Evolutionary conservation across 2,797 vertebrate genomes (phyloP), one percentile per base, ranked within the genome.

Genomic region (Semaprochilodus insignis): DNA sequence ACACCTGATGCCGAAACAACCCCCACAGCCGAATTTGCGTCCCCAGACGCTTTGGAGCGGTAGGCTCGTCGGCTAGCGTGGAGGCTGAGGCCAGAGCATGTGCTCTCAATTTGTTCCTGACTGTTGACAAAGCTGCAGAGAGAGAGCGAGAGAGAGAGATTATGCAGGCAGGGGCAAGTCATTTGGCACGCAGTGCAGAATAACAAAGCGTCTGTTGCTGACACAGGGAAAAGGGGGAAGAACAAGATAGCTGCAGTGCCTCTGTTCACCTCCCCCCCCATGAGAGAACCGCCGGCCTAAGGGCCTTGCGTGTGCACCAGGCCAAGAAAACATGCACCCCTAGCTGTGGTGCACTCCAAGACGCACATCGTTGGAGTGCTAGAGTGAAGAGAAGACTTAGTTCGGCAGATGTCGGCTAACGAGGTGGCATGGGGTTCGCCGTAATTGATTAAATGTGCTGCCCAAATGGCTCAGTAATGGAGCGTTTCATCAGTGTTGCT

Each of bases 91-190:
- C 78, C 71, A 4, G 67, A 78, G 79, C 79, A 84, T 85, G 69
- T 85, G 84, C 70, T 77, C 84, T 86, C 85, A 89, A 89, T 90
- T 91, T 90, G 85, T 89, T 88, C 87, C 70, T 82, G 76, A 80
- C 74, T 89, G 88, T 88, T 91, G 87, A 91, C 87, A 89, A 90
- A 91, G 83, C 77, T 51, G 65, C 74, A 86, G 83, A 75, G 57
- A 73, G 85, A 48, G 44, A 31, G 31, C 31, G 31, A 31, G 31
- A 31, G 31, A 31, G 31, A 48, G 44, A 89, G 88, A 89, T 91
- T 90, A 89, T 88, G 81, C 90, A 91, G 88, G 90, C 87, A 86
- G 88, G 69, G 90, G 82, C 90, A 91, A 88, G 90, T 89, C 80
- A 80, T 83, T 81, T 83, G 87, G 89, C 87, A 87, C 71, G 81